A percentile compares a stretch with the other conserved stretches of the same genome.
These are phyloP conservation scores for Echeneis naucrates DNA, from an alignment of 2,797 vertebrate species.

Conservation along the genomic window DNA sequence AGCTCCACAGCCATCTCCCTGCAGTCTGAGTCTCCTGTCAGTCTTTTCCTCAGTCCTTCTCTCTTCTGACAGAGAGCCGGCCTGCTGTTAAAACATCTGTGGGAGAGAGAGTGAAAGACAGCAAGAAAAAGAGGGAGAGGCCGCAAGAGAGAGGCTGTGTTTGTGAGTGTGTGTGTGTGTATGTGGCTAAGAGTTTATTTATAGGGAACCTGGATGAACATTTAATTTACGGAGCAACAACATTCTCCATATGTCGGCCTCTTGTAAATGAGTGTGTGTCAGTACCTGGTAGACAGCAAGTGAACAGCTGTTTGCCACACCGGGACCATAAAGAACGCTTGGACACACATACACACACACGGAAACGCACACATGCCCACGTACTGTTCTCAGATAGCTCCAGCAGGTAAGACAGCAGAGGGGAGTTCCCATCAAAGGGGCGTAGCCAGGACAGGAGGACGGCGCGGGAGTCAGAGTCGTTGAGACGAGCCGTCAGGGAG, in stretches of 20 bases:
- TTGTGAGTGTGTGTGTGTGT: too few relatives aligned
- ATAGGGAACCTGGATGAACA: slow-evolving; percentile 59
- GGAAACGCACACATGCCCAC: slow-evolving; percentile 58
- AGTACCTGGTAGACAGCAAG: slow-evolving; percentile 59
- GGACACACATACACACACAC: slow-evolving; percentile 33
- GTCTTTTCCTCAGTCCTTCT: slow-evolving; percentile 38
- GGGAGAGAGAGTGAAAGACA: slow-evolving; percentile 40
- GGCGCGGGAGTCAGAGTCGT: slow-evolving; percentile 86
- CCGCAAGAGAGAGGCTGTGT: too few relatives aligned
- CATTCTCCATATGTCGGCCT: slow-evolving; percentile 70
- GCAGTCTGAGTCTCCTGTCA: slow-evolving; percentile 67
- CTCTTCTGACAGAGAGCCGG: slow-evolving; percentile 67
- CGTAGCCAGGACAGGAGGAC: slow-evolving; percentile 94
- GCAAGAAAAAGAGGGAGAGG: slow-evolving; percentile 15
- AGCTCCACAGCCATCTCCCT: slow-evolving; percentile 39
- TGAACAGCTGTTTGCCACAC: slow-evolving; percentile 70
- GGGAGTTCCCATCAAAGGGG: slow-evolving; percentile 96
- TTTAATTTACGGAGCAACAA: slow-evolving; percentile 65
- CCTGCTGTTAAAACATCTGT: slow-evolving; percentile 80
- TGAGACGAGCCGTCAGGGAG: slow-evolving; percentile 90
- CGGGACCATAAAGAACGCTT: slow-evolving; percentile 57
- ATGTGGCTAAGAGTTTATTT: slow-evolving; percentile 54
- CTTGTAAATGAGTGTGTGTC: slow-evolving; percentile 66
- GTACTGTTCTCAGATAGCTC: slow-evolving; percentile 97
- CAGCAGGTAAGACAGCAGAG: slow-evolving; percentile 91